Base-by-base conservation (phyloP, 2,113 vertebrate species). In the Pomatorhinus ruficollis region DNA sequence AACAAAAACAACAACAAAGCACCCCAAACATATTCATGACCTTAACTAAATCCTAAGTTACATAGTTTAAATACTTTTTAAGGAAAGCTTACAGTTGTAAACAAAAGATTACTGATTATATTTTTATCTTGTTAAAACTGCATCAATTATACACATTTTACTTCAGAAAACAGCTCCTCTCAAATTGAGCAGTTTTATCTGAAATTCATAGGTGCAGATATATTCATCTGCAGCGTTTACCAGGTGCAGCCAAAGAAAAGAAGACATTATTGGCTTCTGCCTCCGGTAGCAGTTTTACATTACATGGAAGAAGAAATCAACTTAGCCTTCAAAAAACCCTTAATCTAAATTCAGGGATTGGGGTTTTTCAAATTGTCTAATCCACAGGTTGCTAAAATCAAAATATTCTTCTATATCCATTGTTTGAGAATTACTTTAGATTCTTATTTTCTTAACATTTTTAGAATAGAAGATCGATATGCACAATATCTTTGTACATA, bases 171-270 rank as follows among this genome's bases (percentile, higher is more conserved):
- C 44, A 75, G 44, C 22, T 93, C 53, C 53, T 33, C 69, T 95
- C 84, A 87, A 95, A 37, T 19, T 11, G 16, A 96, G 89, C 27
- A 86, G 45, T 61, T 95, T 84, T 85, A 71, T 56, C 65, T 96
- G 91, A 95, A 95, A 97, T 90, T 91, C 83, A 83, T 81, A 91
- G 72, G 60, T 95, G 63, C 40, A 88, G 84, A 76, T 90, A 76
- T 52, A 93, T 53, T 79, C 37, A 78, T 18, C 39, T 84, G 31
- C 53, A 68, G 57, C 63, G 79, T 64, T 93, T 69, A 69, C 72
- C 81, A 82, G 77, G 63, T 83, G 30, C 47, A 79, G 70, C 35
- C 70, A 69, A 85, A 85, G 42, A 93, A 91, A 95, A 97, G 69
- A 72, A 47, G 31, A 78, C 88, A 79, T 64, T 49, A 81, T 37